phyloP scores from a whole-genome alignment of 2,113 vertebrate genomes.

The Eurystomus gularis region DNA sequence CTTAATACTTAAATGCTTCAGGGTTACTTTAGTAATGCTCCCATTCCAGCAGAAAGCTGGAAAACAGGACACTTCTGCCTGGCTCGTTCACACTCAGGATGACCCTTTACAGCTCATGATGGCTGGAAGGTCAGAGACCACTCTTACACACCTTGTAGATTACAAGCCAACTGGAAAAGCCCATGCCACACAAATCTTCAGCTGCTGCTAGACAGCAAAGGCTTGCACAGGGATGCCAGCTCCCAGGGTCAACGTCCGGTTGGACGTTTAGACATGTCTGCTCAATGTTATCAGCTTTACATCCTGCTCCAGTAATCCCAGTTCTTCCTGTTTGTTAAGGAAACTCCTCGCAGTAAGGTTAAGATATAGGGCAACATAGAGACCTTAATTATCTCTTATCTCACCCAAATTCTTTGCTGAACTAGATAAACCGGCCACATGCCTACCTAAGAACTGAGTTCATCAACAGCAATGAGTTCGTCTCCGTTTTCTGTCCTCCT shows the following conservation, averaged over 20 bases:
- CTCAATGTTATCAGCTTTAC: background rate
- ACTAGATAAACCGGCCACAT: background rate
- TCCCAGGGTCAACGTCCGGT: background rate
- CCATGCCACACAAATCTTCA: background rate
- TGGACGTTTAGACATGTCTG: background rate
- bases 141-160: background rate
- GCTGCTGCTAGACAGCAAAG: background rate
- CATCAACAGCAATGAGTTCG: background rate
- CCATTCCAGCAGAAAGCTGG: background rate
- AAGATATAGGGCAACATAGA: background rate
- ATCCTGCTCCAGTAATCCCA: background rate
- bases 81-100: background rate
- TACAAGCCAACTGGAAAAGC: background rate
- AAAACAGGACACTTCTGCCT: background rate
- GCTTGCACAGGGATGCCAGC: background rate
- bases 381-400: slow-evolving; percentile 23
- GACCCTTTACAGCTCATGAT: background rate
- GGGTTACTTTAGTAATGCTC: background rate
- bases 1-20: background rate
- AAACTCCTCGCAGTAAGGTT: background rate
- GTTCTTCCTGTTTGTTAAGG: background rate
- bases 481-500: background rate
- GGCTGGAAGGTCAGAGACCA: background rate
- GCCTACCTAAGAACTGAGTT: background rate
- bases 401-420: slow-evolving; percentile 25